These are phyloP conservation scores for Tortrix viridana DNA, from an alignment of 2,888 invertebrate genomes.

Conservation along the genomic window DNA sequence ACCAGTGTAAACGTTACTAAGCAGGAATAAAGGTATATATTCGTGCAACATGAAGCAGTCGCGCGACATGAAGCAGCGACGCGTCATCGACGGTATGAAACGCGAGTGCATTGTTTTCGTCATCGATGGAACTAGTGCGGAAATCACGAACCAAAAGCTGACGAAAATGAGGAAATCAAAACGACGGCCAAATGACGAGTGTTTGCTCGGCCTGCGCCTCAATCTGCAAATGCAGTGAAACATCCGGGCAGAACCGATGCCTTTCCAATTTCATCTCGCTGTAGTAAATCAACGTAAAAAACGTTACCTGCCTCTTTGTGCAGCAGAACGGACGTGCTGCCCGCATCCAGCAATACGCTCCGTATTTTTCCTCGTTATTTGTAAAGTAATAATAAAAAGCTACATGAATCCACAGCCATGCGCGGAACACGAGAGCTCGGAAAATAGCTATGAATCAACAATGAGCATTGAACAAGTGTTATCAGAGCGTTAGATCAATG, in stretches of 20 bases:
- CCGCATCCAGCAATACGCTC: slow-evolving; percentile 18
- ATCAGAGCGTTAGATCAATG: too few species aligned
- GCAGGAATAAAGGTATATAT: too few species aligned
- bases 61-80: not conserved
- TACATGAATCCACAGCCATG: not conserved
- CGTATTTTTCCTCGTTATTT: slow-evolving; percentile 10
- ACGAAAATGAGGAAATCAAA: not conserved
- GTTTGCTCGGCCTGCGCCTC: slow-evolving; percentile 31
- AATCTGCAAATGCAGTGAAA: slow-evolving; percentile 43
- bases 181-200: slow-evolving; percentile 21
- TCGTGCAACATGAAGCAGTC: too few species aligned
- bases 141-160: slow-evolving; percentile 24
- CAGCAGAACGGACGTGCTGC: slow-evolving; percentile 13
- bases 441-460: too few species aligned
- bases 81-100: not conserved
- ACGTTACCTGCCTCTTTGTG: slow-evolving; percentile 30
- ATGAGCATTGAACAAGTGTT: too few species aligned
- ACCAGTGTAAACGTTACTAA: too few species aligned
- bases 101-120: slow-evolving; percentile 16
- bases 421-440: not conserved
- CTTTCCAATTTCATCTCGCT: slow-evolving; percentile 36
- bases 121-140: slow-evolving; percentile 5
- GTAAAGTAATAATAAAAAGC: slow-evolving; percentile 9
- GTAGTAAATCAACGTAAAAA: slow-evolving; percentile 35
- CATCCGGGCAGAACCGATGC: slow-evolving; percentile 46